A percentile compares a stretch with the other conserved stretches of the same genome.
Evolutionary conservation across 2,797 vertebrate species (phyloP).

Genomic region (Morus bassanus): DNA sequence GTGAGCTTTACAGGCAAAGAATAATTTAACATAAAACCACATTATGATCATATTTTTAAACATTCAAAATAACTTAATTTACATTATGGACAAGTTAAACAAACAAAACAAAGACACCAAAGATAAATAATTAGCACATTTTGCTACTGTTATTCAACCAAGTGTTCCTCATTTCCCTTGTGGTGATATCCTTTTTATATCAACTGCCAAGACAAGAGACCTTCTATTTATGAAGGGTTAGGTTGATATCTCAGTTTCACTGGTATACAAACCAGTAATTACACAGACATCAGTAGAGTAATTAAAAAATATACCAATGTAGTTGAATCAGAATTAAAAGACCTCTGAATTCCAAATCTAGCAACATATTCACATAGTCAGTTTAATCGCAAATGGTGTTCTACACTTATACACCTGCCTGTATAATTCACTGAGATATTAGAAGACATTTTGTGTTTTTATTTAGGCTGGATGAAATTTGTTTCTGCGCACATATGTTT

Average conservation of each 20-base stretch:
- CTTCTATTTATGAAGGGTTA: background rate
- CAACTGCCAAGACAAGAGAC: background rate
- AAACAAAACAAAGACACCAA: background rate
- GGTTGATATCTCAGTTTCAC: background rate
- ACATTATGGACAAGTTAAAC: background rate
- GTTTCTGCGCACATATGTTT: background rate
- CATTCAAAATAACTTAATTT: background rate
- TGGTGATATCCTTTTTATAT: background rate
- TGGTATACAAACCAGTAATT: background rate
- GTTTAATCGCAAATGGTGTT: background rate
- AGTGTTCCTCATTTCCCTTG: background rate
- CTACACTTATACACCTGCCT: background rate
- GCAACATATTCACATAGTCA: background rate
- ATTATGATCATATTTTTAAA: background rate
- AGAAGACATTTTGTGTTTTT: background rate
- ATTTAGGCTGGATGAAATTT: background rate
- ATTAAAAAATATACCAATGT: background rate
- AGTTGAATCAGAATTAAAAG: background rate
- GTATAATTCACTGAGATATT: background rate
- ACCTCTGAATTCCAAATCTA: background rate
- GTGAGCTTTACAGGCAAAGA: background rate
- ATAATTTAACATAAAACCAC: background rate
- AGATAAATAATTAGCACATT: background rate
- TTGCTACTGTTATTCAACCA: background rate
- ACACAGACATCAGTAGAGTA: background rate